Evolutionary conservation across 2,888 invertebrate species (phyloP), one percentile per base, ranked within the genome.

Genomic region (Conomelus anceps): DNA sequence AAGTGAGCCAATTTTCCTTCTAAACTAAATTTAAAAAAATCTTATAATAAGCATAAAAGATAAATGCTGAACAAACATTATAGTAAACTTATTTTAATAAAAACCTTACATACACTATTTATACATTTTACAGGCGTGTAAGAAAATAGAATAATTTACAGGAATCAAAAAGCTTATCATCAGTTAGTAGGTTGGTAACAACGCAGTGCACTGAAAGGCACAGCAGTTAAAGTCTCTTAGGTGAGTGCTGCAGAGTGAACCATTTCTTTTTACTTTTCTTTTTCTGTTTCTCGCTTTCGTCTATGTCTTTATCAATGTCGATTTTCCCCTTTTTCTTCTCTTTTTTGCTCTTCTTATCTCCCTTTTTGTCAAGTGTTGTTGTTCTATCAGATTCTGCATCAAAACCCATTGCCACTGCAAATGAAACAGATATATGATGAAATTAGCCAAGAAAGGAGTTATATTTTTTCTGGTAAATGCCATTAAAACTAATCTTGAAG

Each of bases 281-380:
- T 93, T 90, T 92, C 91, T 90, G 93, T 93, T 29, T 92, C 91
- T 95, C 95, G 91, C 93, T 93, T 91, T 95, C 95, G 91, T 95
- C 95, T 85, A 95, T 93, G 92, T 95, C 95, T 93, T 95, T 95
- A 92, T 95, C 95, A 23, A 94, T 94, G 92, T 96, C 92, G 93
- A 92, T 95, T 95, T 93, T 95, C 95, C 92, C 95, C 95, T 29
- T 94, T 94, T 92, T 96, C 92, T 94, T 92, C 92, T 95, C 95
- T 90, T 94, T 94, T 89, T 94, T 93, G 91, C 94, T 94, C 90
- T 94, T 94, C 91, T 94, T 93, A 90, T 94, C 24, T 6, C 24
- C 94, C 90, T 94, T 94, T 91, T 94, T 94, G 90, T 94, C 94
- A 87, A 93, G 93, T 91, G 94, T 94, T 22, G 93, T 93, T 88